Evolutionary conservation across 2,888 invertebrate genomes (phyloP).

Genomic region (Anthrax anthrax): DNA sequence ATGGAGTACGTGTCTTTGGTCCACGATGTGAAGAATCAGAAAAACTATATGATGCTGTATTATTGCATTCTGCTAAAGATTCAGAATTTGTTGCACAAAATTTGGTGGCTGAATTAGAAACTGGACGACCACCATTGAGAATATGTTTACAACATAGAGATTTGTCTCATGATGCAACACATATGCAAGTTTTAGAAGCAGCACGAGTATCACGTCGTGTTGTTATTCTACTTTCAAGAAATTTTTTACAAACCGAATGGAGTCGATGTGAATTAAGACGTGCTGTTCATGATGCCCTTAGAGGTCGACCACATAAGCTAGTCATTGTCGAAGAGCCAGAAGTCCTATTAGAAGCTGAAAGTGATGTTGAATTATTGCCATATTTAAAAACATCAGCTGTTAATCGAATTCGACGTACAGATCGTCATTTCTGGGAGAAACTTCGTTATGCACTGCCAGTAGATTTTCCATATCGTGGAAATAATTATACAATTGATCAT

Average conservation of each 20-base stretch:
- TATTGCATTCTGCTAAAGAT: slow-evolving; percentile 85
- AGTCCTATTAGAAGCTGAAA: slow-evolving; percentile 66
- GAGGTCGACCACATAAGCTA: slow-evolving; percentile 71
- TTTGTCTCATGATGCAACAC: slow-evolving; percentile 52
- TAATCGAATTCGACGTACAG: slow-evolving; percentile 64
- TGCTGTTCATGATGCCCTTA: slow-evolving; percentile 76
- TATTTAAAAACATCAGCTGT: slow-evolving; percentile 73
- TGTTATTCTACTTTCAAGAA: slow-evolving; percentile 72
- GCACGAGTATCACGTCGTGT: slow-evolving; percentile 78
- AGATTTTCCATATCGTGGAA: slow-evolving; percentile 61
- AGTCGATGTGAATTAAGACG: slow-evolving; percentile 78
- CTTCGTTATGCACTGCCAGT: slow-evolving; percentile 78
- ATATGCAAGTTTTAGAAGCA: slow-evolving; percentile 55
- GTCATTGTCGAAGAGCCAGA: slow-evolving; percentile 80
- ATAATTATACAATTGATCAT: slow-evolving; percentile 67
- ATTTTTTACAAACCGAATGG: slow-evolving; percentile 91
- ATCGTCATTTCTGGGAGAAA: slow-evolving; percentile 88
- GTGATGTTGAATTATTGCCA: slow-evolving; percentile 76
- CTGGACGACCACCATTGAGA: slow-evolving; percentile 56
- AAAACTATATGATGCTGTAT: slow-evolving; percentile 81
- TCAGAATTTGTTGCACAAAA: slow-evolving; percentile 77
- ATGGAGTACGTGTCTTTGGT: slow-evolving; percentile 67
- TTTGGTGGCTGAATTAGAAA: slow-evolving; percentile 73
- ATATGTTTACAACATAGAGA: slow-evolving; percentile 83
- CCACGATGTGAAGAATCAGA: slow-evolving; percentile 67